Evolutionary conservation across 2,113 vertebrate species (phyloP).

Genomic region (Pterocles orientalis): DNA sequence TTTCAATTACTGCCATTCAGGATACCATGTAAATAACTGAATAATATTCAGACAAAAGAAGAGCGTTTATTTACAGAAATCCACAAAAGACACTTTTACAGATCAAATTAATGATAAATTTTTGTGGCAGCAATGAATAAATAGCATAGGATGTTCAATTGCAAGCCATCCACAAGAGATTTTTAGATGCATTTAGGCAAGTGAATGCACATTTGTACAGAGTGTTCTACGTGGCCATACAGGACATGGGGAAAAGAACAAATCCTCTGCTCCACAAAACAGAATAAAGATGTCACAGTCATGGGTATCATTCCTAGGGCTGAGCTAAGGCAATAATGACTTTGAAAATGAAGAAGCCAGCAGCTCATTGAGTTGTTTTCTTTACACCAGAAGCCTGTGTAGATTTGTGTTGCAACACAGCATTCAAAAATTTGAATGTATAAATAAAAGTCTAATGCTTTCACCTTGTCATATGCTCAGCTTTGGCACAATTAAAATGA

Average conservation of each 20-base stretch:
- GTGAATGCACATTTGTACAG: background rate
- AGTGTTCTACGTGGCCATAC: background rate
- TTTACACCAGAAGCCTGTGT: background rate
- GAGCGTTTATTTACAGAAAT: background rate
- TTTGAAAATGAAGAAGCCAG: background rate
- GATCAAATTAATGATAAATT: background rate
- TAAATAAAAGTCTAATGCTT: background rate
- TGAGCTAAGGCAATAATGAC: background rate
- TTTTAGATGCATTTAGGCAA: background rate
- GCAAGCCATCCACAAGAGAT: background rate
- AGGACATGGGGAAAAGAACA: background rate
- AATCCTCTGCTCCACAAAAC: background rate
- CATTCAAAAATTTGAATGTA: background rate
- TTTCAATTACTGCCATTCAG: background rate
- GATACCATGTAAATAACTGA: background rate
- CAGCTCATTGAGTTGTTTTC: background rate
- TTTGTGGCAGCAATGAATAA: background rate
- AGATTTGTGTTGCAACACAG: background rate
- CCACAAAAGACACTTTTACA: background rate
- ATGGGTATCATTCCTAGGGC: background rate
- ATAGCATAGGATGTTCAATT: background rate
- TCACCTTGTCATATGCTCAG: background rate
- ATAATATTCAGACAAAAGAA: background rate
- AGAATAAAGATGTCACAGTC: background rate
- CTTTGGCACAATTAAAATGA: background rate